Evolutionary conservation across 2,888 invertebrate species (phyloP).

Genomic region (Ormia ochracea): DNA sequence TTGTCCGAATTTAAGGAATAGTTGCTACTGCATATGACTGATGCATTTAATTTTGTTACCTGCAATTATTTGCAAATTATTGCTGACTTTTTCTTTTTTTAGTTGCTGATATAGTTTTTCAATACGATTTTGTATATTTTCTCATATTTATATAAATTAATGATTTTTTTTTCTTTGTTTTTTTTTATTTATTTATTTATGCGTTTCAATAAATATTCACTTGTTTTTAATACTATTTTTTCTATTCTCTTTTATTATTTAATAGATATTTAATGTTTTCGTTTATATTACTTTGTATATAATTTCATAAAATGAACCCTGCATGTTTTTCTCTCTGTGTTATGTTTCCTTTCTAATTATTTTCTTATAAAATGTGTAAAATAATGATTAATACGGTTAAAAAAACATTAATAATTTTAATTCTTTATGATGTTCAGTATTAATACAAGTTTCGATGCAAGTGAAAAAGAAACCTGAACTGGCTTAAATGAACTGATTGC

Average conservation of each 20-base stretch:
- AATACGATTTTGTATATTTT: neutral
- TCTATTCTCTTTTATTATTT: neutral
- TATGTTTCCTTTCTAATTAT: neutral
- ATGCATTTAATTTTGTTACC: too few species aligned
- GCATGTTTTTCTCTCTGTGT: conserved; percentile 51
- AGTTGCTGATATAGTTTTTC: too few species aligned
- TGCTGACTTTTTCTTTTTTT: too few species aligned
- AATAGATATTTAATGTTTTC: neutral
- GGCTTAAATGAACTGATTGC: too few species aligned
- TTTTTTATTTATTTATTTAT: neutral
- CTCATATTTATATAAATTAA: neutral
- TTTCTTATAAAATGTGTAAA: neutral
- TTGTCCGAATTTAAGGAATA: too few species aligned
- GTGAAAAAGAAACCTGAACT: too few species aligned
- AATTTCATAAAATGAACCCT: conserved; percentile 48
- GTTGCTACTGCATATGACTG: too few species aligned
- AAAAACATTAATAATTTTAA: too few species aligned
- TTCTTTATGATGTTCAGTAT: too few species aligned
- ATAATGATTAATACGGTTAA: too few species aligned
- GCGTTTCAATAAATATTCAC: conserved; percentile 4
- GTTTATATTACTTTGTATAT: conserved; percentile 14
- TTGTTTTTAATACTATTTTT: neutral
- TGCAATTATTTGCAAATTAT: too few species aligned
- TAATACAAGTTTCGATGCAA: too few species aligned
- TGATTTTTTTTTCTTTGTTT: neutral